phyloP scores from a whole-genome alignment of 1,140 invertebrate genomes.

The Oryzaephilus surinamensis region DNA sequence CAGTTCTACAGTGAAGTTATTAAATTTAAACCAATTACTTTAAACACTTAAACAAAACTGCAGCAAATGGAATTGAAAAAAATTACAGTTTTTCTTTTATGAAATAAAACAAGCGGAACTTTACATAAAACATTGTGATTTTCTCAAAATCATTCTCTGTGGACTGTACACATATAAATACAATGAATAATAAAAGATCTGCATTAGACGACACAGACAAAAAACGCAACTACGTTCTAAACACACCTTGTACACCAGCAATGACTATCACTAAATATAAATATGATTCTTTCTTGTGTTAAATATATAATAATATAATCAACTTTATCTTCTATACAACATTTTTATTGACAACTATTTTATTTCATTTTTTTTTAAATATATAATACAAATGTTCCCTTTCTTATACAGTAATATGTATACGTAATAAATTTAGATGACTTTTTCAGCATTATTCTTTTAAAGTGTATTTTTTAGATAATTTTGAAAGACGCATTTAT shows the following conservation, averaged over 20 bases:
- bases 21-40: no score
- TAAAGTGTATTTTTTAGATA: conserved; percentile 13
- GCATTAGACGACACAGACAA: conserved; percentile 25
- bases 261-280: conserved; percentile 28
- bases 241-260: conserved; percentile 36
- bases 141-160: no score
- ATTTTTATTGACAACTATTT: conserved; percentile 24
- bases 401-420: conserved; percentile 31
- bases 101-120: no score
- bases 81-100: no score
- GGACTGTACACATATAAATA: no score
- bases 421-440: conserved; percentile 24
- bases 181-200: conserved; percentile 15
- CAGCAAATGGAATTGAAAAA: no score
- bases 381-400: conserved; percentile 34
- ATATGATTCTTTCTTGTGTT: conserved; percentile 29
- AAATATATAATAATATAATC: conserved; percentile 29
- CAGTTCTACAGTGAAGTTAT: no score
- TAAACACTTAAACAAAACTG: no score
- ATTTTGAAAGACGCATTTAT: conserved; percentile 14
- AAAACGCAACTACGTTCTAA: conserved; percentile 24
- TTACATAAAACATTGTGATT: no score
- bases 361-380: not conserved
- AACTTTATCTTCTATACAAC: conserved; percentile 34
- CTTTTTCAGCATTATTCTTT: no score